phyloP scores from a whole-genome alignment of 1,140 invertebrate species.

The Drosophila orosa region DNA sequence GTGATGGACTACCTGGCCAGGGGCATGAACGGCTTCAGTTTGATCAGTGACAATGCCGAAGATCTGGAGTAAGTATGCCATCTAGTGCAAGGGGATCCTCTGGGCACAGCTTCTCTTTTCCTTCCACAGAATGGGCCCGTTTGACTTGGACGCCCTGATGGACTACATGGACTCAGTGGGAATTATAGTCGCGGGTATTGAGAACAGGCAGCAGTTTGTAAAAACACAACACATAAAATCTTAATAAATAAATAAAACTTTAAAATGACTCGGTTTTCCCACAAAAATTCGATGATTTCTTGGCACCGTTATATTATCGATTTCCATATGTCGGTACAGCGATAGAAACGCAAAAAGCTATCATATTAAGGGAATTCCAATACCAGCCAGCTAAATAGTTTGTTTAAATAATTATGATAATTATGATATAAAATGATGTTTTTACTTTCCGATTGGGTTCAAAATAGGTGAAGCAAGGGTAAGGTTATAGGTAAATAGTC shows the following conservation, averaged over 20 bases:
- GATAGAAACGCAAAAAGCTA: not conserved
- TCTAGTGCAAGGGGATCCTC: not conserved
- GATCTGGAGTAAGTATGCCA: slow-evolving; percentile 50
- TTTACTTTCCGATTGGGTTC: no score
- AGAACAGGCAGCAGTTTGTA: slow-evolving; percentile 53
- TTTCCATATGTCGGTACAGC: not conserved
- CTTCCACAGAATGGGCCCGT: slow-evolving; percentile 51
- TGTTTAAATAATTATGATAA: no score
- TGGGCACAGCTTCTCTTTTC: not conserved
- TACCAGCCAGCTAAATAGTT: no score
- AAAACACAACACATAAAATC: not conserved
- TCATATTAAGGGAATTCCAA: not conserved
- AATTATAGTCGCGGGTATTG: slow-evolving; percentile 63
- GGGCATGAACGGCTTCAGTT: slow-evolving; percentile 88
- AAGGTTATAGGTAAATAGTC: no score
- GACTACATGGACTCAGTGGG: slow-evolving; percentile 75
- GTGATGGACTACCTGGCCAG: slow-evolving; percentile 87
- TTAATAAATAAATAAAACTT: not conserved
- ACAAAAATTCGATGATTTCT: not conserved
- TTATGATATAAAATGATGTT: no score
- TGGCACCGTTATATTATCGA: not conserved
- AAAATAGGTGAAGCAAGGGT: no score
- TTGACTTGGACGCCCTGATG: slow-evolving; percentile 72
- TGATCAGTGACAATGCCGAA: slow-evolving; percentile 72
- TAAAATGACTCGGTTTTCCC: not conserved